These are phyloP conservation scores for Pyrrhopygopsis socrates DNA, from an alignment of 2,888 invertebrate genomes.

Conservation along the genomic window DNA sequence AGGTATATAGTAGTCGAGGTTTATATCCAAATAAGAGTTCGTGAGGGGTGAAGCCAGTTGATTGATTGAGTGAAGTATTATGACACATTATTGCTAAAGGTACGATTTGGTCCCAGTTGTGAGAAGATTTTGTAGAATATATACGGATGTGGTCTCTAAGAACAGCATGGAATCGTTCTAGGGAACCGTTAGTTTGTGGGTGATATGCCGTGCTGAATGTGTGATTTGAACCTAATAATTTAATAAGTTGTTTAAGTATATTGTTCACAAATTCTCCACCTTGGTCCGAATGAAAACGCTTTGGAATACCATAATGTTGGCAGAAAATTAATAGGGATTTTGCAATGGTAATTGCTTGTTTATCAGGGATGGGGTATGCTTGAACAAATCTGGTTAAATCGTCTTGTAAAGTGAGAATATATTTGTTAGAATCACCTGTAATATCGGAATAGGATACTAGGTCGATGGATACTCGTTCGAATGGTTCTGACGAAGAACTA, in stretches of 20 bases:
- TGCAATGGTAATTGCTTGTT: slow-evolving; percentile 86
- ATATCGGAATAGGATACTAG: slow-evolving; percentile 87
- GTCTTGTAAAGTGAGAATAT: slow-evolving; percentile 86
- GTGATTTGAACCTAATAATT: slow-evolving; percentile 85
- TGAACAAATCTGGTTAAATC: slow-evolving; percentile 86
- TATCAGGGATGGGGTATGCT: slow-evolving; percentile 87
- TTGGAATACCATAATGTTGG: slow-evolving; percentile 87
- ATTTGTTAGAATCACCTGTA: slow-evolving; percentile 84
- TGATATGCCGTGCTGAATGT: slow-evolving; percentile 87
- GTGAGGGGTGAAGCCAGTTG: slow-evolving; percentile 85
- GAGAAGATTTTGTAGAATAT: slow-evolving; percentile 87
- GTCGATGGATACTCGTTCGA: slow-evolving; percentile 87
- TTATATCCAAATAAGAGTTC: slow-evolving; percentile 87
- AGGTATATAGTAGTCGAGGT: slow-evolving; percentile 83
- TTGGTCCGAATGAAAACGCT: slow-evolving; percentile 87
- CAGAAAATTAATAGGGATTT: slow-evolving; percentile 85
- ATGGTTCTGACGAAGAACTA: slow-evolving; percentile 85
- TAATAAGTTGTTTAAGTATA: slow-evolving; percentile 86
- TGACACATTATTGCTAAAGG: slow-evolving; percentile 88
- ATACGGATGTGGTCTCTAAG: slow-evolving; percentile 36
- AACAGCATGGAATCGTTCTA: slow-evolving; percentile 87
- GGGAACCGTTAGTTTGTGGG: slow-evolving; percentile 86
- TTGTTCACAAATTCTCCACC: slow-evolving; percentile 87
- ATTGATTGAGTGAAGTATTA: slow-evolving; percentile 86
- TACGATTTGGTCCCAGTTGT: slow-evolving; percentile 68